Evolutionary conservation across 2,888 invertebrate genomes (phyloP), one percentile per base, ranked within the genome.

Genomic region (Rhagonycha lutea): DNA sequence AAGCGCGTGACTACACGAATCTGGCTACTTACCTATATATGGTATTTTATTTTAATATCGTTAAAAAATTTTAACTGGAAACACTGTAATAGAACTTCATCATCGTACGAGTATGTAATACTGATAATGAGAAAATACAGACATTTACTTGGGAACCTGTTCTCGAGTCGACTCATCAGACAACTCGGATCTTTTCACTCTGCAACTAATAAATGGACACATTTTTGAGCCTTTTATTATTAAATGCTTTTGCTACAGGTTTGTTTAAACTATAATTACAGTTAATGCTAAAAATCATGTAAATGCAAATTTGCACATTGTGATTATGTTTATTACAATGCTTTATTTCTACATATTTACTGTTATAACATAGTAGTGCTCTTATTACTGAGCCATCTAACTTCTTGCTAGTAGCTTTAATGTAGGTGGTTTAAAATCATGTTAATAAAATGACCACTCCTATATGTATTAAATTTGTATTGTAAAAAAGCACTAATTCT

Each of bases 1-100:
- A 72, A 70, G 74, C 76, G 79, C 80, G 80, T 80, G 80, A 80
- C 79, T 77, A 71, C 69, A 76, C 73, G 77, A 69, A 69, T 63
- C 74, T 47, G 47, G 47, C 47, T 47, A 47, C 47, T 47, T 47
- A 32, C 18, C 2, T 32, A 61, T 74, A 78, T n/a, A 47, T 47
- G 47, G 47, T 47, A 47, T 47, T 47, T 47, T 47, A n/a, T 47
- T 47, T 47, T n/a, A 47, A 47, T 47, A n/a, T 47, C n/a, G 7
- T 47, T 47, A 47, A n/a, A n/a, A 47, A 47, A n/a, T n/a, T n/a
- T 47, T n/a, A 47, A 47, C n/a, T n/a, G n/a, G n/a, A 47, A 47
- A n/a, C 47, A n/a, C 47, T 47, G n/a, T 47, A 47, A 47, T 47
- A 47, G 47, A n/a, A 47, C 47, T 47, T 47, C 47, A 47, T 47